phyloP scores from a whole-genome alignment of 2,797 vertebrate genomes.

The Poecilia velifera region DNA sequence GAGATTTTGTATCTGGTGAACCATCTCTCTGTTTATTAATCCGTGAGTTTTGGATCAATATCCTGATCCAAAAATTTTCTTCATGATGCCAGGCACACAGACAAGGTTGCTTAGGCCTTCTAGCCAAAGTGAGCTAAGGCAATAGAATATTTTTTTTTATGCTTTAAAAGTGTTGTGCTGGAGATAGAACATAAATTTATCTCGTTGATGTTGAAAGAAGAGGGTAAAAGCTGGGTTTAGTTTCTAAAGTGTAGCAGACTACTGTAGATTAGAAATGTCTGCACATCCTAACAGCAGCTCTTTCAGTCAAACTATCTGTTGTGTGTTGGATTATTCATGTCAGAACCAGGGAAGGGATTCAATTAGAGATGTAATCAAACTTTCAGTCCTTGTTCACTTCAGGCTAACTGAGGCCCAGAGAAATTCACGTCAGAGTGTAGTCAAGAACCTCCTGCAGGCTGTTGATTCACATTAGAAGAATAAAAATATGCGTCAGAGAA shows the following conservation, averaged over 20 bases:
- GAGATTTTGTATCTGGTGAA: neutral
- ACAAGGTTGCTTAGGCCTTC: neutral
- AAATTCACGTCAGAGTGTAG: conserved; percentile 37
- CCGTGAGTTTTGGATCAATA: neutral
- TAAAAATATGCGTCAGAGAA: conserved; percentile 6
- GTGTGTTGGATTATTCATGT: neutral
- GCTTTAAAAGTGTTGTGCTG: neutral
- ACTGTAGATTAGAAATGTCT: neutral
- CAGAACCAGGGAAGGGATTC: neutral
- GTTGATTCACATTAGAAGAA: conserved; percentile 16
- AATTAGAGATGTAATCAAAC: conserved; percentile 10
- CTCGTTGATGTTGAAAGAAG: neutral
- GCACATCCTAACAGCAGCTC: neutral
- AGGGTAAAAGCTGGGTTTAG: neutral
- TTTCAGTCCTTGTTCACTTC: conserved; percentile 10
- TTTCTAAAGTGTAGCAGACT: neutral
- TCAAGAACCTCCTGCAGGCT: conserved; percentile 12
- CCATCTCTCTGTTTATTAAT: neutral
- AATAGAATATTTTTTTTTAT: neutral
- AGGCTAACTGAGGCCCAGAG: conserved; percentile 21
- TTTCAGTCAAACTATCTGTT: neutral
- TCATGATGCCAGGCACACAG: neutral
- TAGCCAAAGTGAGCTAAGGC: too few species aligned
- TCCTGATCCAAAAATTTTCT: neutral
- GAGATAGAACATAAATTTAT: neutral